Conservation (phyloP, 2,797 vertebrate genomes). For the Sebastes wilsoni region DNA sequence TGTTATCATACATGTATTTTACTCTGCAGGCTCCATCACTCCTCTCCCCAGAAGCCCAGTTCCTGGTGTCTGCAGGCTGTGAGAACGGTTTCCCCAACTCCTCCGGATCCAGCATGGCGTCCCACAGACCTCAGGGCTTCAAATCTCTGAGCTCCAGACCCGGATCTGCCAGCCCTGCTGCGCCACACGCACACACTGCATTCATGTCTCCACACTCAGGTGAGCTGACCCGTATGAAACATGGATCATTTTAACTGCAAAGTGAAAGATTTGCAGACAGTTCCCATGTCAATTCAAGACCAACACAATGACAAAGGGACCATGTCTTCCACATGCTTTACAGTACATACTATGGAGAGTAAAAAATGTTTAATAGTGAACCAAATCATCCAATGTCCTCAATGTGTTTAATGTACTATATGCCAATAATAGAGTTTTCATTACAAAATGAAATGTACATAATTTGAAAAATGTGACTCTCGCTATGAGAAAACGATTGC, state of each 20-base stretch:
- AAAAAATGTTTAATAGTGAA: not conserved
- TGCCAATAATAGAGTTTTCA: not conserved
- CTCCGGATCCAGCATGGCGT: constrained; percentile 67
- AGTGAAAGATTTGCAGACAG: not conserved
- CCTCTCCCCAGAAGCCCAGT: constrained; percentile 82
- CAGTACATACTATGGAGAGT: not conserved
- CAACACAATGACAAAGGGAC: not conserved
- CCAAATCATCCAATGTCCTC: not conserved
- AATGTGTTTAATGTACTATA: not conserved
- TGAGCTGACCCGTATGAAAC: constrained; percentile 47
- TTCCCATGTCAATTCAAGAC: not conserved
- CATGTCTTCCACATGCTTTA: not conserved
- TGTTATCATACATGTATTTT: not conserved
- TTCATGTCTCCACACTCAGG: constrained; percentile 80
- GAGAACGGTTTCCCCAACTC: constrained; percentile 78
- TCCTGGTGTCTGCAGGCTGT: constrained; percentile 77
- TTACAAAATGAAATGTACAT: not conserved
- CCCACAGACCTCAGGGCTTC: constrained; percentile 77
- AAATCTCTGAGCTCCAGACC: constrained; percentile 80
- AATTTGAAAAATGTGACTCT: not conserved
- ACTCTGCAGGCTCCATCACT: constrained; percentile 79
- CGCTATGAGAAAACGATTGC: not conserved
- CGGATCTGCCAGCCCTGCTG: constrained; percentile 67
- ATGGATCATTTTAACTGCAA: not conserved
- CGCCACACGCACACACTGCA: constrained; percentile 68